Evolutionary conservation across 2,888 invertebrate genomes (phyloP), one percentile per base, ranked within the genome.

Genomic region (Hyposoter dolosus): DNA sequence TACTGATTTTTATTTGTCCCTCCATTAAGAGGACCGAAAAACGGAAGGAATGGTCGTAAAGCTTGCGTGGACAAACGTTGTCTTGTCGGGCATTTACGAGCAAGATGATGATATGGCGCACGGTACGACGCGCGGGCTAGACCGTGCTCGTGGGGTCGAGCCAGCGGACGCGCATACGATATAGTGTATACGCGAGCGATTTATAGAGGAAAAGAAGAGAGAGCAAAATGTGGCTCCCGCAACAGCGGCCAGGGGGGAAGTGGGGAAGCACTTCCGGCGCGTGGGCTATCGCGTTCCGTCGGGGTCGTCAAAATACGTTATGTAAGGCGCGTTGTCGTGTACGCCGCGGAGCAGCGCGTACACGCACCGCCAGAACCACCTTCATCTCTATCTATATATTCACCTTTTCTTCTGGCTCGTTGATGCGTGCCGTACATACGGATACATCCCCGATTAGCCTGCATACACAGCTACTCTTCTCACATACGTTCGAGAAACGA

Each of bases 291-390:
- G 89, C 89, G 87, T 83, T 87, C 87, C 85, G 81, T 83, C 87
- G 89, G 89, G 91, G 90, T 91, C 91, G 90, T 91, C 90, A 89
- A 90, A 91, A 90, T 91, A 90, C 88, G 85, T 90, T 90, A 90
- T 88, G 91, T 90, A 90, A 91, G 87, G 74, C 87, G 85, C 87
- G 87, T 88, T 85, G 77, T 84, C 83, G 77, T 84, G 84, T 79
- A 83, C 81, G 81, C 72, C 83, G 82, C n/a, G n/a, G n/a, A n/a
- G n/a, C 66, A 72, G 43, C 77, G 81, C 69, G 74, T 71, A 77
- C 83, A 84, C 81, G 82, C 81, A 75, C 83, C 60, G 77, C 72
- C 45, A 28, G 45, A 43, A 43, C 80, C 66, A 65, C 71, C 78
- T 82, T 65, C 35, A 71, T 80, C 50, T 69, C 71, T 53, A 43